Evolutionary conservation across 2,888 invertebrate species (phyloP).

Genomic region (Pseudoips prasinana): DNA sequence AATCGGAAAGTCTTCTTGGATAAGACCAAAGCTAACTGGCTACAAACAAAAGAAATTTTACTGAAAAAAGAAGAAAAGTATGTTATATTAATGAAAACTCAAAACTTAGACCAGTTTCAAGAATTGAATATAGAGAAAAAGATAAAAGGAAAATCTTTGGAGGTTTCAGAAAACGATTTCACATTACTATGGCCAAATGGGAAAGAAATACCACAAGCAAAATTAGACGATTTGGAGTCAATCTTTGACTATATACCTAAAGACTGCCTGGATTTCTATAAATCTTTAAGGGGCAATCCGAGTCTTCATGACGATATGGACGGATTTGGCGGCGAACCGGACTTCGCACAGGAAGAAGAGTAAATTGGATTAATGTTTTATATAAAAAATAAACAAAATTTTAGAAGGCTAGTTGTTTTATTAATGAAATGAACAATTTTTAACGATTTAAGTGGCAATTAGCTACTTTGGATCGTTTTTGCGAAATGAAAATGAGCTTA

Average conservation of each 20-base stretch:
- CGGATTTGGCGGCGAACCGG: constrained; percentile 5
- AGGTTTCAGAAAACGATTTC: constrained; percentile 11
- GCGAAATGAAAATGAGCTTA: constrained; percentile 8
- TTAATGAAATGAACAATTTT: constrained; percentile 3
- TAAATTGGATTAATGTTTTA: background rate
- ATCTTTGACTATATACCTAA: constrained; percentile 17
- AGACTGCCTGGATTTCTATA: constrained; percentile 16
- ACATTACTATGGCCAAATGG: constrained; percentile 17
- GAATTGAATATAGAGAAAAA: constrained; percentile 15
- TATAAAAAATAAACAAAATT: constrained; percentile 3
- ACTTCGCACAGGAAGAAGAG: constrained; percentile 4
- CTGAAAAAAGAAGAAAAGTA: constrained; percentile 12
- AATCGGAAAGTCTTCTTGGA: constrained; percentile 9
- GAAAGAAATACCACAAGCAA: no score
- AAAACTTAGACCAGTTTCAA: constrained; percentile 2
- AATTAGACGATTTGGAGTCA: constrained; percentile 13
- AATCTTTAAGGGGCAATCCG: constrained; percentile 9
- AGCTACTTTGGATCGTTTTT: constrained; percentile 3
- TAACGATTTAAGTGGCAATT: constrained; percentile 4
- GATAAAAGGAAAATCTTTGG: constrained; percentile 14
- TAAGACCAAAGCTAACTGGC: constrained; percentile 14
- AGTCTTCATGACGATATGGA: constrained; percentile 9
- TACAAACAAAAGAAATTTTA: constrained; percentile 14
- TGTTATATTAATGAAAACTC: constrained; percentile 14
- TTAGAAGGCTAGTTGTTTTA: constrained; percentile 2